These are phyloP conservation scores for Morus bassanus DNA, from an alignment of 2,797 vertebrate species.

Conservation along the genomic window DNA sequence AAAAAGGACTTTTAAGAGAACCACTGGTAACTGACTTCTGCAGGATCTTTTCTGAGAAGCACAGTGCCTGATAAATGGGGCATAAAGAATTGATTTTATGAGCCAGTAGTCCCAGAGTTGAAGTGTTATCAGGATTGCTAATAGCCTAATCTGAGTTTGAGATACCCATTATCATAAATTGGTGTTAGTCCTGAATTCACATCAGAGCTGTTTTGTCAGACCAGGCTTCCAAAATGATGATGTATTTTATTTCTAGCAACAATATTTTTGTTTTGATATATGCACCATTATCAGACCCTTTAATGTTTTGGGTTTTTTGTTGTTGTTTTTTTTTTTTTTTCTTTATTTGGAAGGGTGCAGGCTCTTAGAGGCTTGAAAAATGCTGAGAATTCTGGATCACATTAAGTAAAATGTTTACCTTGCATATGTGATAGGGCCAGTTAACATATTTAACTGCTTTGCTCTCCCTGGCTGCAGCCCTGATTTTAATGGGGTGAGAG, in stretches of 20 bases:
- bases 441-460: neutral
- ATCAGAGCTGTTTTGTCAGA: neutral
- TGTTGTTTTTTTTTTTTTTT: neutral
- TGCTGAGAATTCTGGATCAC: neutral
- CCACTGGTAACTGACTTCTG: neutral
- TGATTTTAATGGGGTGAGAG: neutral
- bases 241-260: neutral
- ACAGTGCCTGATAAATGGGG: neutral
- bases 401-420: neutral
- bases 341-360: neutral
- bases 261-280: neutral
- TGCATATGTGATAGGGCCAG: neutral
- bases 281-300: neutral
- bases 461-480: neutral
- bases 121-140: neutral
- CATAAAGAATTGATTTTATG: slow-evolving; percentile 15
- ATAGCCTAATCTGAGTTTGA: neutral
- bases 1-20: neutral
- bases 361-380: neutral
- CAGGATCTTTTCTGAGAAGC: neutral
- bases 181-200: neutral
- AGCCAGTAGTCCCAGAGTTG: neutral
- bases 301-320: neutral
- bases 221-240: neutral
- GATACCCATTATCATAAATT: neutral